Percentiles rank a stretch among this genome's conserved stretches.
These are phyloP conservation scores for Diarsia dahlii DNA, from an alignment of 2,888 invertebrate species.

Conservation along the genomic window DNA sequence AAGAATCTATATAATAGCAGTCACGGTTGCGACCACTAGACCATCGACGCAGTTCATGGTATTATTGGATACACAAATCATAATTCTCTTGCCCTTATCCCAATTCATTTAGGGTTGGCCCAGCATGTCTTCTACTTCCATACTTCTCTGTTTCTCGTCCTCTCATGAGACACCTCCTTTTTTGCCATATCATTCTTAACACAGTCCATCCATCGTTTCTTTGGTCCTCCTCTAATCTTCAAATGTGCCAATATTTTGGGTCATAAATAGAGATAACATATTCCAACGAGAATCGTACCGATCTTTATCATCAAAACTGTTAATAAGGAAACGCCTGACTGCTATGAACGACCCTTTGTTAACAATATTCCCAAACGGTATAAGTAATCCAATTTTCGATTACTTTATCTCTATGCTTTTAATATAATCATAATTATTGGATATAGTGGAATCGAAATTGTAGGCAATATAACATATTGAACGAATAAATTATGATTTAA, in stretches of 20 bases:
- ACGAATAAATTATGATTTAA: constrained; percentile 15
- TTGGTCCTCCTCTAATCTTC: too few species aligned
- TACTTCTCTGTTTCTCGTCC: too few species aligned
- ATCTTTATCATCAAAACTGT: constrained; percentile 40
- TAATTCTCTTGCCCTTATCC: too few species aligned
- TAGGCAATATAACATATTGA: background rate
- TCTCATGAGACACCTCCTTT: too few species aligned
- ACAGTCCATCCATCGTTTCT: too few species aligned
- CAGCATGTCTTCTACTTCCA: too few species aligned
- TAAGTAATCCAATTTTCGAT: constrained; percentile 21
- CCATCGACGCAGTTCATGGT: background rate
- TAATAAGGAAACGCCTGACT: constrained; percentile 43
- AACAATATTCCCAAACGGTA: constrained; percentile 41
- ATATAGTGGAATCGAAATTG: constrained; percentile 10
- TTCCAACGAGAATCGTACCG: constrained; percentile 36
- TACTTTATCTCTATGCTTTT: constrained; percentile 21
- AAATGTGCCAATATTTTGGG: too few species aligned
- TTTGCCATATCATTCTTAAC: too few species aligned
- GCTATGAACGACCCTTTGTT: constrained; percentile 33
- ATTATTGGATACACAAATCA: background rate
- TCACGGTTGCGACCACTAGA: background rate
- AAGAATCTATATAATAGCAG: background rate
- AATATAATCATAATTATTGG: constrained; percentile 23
- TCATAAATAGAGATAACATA: constrained; percentile 28
- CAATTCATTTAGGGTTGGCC: too few species aligned